Percentiles rank a stretch among this genome's conserved stretches.
phyloP scores from a whole-genome alignment of 1,140 invertebrate genomes.

The Listronotus bonariensis region DNA sequence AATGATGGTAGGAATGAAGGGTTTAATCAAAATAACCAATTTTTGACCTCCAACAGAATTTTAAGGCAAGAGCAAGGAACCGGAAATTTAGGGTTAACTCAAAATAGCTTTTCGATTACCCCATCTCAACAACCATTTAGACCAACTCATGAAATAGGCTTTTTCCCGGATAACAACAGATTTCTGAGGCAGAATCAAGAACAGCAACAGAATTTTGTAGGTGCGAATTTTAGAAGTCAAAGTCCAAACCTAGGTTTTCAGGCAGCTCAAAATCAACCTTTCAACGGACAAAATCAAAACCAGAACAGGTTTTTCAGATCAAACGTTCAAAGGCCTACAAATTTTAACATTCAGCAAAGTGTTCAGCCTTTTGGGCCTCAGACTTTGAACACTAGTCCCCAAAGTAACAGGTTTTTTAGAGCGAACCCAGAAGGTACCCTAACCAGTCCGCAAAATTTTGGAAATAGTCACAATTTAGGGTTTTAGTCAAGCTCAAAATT shows the following conservation, averaged over 20 bases:
- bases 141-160: constrained; percentile 16
- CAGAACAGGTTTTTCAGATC: constrained; percentile 28
- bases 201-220: too few relatives aligned
- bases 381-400: constrained; percentile 22
- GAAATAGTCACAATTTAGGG: background rate
- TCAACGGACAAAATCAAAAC: constrained; percentile 35
- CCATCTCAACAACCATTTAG: constrained; percentile 26
- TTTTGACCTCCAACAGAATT: constrained; percentile 46
- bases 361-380: constrained; percentile 43
- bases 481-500: constrained; percentile 4
- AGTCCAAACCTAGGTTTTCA: background rate
- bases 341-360: constrained; percentile 24
- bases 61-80: constrained; percentile 58
- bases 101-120: constrained; percentile 38
- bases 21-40: background rate
- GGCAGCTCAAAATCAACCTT: constrained; percentile 39
- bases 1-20: constrained; percentile 5
- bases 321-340: constrained; percentile 15
- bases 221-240: background rate
- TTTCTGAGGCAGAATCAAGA: constrained; percentile 6
- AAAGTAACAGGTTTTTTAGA: constrained; percentile 27
- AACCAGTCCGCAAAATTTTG: too few relatives aligned
- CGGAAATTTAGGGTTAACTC: constrained; percentile 52
- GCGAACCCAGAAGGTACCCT: constrained; percentile 7
- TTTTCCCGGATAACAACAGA: constrained; percentile 10